Percentiles rank a stretch among this genome's conserved stretches.
Evolutionary conservation across 2,113 vertebrate genomes (phyloP).

Genomic region (Gymnogyps californianus): DNA sequence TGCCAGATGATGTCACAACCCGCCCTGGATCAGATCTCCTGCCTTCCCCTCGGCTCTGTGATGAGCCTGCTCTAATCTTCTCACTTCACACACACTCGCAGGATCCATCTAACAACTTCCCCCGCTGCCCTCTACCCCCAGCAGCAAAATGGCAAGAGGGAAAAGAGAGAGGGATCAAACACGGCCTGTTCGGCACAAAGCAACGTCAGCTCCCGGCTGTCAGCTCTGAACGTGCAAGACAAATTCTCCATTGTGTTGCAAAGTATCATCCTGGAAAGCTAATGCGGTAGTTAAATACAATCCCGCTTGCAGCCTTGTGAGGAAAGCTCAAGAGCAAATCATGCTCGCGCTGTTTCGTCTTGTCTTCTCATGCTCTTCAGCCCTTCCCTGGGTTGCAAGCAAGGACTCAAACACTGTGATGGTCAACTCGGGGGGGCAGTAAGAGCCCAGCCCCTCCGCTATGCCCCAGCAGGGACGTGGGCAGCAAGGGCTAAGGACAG

Average conservation of each 20-base stretch:
- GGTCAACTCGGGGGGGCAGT: neutral
- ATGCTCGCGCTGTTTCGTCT: rapidly evolving
- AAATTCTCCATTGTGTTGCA: conserved; percentile 44
- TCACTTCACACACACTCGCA: neutral
- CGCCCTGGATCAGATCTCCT: neutral
- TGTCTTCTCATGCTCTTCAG: neutral
- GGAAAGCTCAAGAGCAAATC: neutral
- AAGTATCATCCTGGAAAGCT: conserved; percentile 55
- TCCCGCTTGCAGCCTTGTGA: neutral
- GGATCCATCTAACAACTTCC: conserved; percentile 23
- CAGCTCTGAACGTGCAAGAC: conserved; percentile 37
- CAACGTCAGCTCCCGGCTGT: neutral
- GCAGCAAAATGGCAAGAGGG: conserved; percentile 54
- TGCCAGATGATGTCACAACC: neutral
- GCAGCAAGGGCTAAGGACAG: neutral
- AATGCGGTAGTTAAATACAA: conserved; percentile 11
- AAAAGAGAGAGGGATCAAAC: conserved; percentile 63
- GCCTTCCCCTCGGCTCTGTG: neutral
- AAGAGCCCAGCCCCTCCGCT: neutral
- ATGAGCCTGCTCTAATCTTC: conserved; percentile 35
- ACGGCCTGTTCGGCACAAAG: conserved; percentile 27
- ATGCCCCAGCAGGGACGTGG: neutral
- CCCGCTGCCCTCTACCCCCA: neutral
- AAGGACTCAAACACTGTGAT: neutral
- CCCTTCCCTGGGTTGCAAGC: neutral